phyloP scores from a whole-genome alignment of 2,113 vertebrate genomes.

The Bagarius yarrelli region DNA sequence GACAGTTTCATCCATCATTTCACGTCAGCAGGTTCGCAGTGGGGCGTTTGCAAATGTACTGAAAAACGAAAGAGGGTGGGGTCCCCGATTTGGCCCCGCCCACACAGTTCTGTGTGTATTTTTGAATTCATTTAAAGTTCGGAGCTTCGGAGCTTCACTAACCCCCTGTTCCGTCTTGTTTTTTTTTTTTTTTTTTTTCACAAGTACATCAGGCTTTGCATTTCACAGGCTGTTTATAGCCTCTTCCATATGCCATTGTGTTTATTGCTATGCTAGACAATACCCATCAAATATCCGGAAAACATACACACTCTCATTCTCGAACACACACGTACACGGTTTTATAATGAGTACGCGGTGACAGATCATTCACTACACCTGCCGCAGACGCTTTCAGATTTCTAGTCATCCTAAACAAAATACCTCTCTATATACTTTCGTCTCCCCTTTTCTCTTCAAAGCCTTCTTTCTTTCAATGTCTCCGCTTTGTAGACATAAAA shows the following conservation, averaged over 20 bases:
- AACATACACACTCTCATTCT: background rate
- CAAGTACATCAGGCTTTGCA: slow-evolving; percentile 19
- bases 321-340: background rate
- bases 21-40: background rate
- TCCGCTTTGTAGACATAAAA: slow-evolving; percentile 4
- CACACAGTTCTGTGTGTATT: background rate
- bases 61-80: background rate
- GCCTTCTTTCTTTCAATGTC: background rate
- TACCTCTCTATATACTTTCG: slow-evolving; percentile 17
- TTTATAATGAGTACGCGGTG: slow-evolving; percentile 68
- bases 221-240: slow-evolving; percentile 31
- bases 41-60: background rate
- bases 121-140: background rate
- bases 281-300: slow-evolving; percentile 22
- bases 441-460: background rate
- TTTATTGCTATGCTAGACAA: slow-evolving; percentile 25
- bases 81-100: background rate
- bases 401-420: slow-evolving; percentile 70
- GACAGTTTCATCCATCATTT: too few species aligned
- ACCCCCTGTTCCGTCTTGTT: background rate
- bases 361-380: slow-evolving; percentile 77
- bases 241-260: slow-evolving; percentile 7
- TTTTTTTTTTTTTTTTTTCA: background rate
- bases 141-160: background rate
- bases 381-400: slow-evolving; percentile 63